These are phyloP conservation scores for Pecten maximus DNA, from an alignment of 2,888 invertebrate species.

Conservation along the genomic window DNA sequence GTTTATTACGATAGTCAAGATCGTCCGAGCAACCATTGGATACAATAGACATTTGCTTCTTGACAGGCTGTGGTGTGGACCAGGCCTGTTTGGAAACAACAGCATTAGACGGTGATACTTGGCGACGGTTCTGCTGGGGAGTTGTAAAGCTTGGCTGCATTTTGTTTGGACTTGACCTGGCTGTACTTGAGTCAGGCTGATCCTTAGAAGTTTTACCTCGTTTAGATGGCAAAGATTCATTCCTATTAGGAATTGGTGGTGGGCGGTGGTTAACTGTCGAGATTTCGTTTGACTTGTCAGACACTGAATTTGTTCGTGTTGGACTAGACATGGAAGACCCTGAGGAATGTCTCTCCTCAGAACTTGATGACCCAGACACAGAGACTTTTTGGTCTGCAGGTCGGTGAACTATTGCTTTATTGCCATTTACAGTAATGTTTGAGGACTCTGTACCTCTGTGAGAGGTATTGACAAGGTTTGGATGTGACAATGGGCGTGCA, in stretches of 20 bases:
- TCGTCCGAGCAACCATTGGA: not conserved
- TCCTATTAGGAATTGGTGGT: not conserved
- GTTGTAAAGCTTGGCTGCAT: not conserved
- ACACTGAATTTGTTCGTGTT: not conserved
- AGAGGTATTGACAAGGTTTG: not conserved
- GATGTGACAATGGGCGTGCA: slow-evolving; percentile 4
- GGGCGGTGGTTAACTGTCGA: not conserved
- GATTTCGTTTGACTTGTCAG: not conserved
- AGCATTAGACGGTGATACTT: not conserved
- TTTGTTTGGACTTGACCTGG: not conserved
- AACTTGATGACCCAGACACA: slow-evolving; percentile 7
- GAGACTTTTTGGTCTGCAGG: not conserved
- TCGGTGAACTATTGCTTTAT: not conserved
- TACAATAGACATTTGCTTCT: slow-evolving; percentile 53
- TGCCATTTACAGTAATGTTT: not conserved
- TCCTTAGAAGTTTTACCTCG: not conserved
- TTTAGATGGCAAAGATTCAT: not conserved
- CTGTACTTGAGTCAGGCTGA: not conserved
- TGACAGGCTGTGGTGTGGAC: slow-evolving; percentile 69
- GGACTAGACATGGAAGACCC: not conserved
- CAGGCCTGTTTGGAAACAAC: slow-evolving; percentile 44
- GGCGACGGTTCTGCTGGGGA: slow-evolving; percentile 40
- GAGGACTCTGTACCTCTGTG: not conserved
- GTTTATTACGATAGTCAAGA: not conserved
- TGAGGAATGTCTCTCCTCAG: not conserved